Percentiles rank a stretch among this genome's conserved stretches.
phyloP scores from a whole-genome alignment of 2,797 vertebrate species.

The Gambelia wislizenii region DNA sequence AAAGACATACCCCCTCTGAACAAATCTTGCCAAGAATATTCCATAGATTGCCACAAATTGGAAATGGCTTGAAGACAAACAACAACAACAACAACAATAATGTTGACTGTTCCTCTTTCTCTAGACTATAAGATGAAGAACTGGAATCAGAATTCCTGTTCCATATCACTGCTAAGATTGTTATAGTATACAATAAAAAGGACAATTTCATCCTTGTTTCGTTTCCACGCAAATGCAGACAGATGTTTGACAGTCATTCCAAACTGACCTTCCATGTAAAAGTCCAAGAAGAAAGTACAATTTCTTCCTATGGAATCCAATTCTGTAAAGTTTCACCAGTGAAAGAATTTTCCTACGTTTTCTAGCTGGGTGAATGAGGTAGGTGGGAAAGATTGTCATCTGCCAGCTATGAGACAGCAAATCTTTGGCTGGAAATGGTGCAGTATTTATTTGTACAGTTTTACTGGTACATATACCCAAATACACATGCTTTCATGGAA shows the following conservation, averaged over 20 bases:
- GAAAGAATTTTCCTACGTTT: neutral
- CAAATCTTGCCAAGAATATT: too few species aligned
- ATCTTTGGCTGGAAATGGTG: constrained; percentile 49
- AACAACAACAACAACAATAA: neutral
- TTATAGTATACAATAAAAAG: too few species aligned
- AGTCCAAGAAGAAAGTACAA: neutral
- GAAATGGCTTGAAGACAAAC: too few species aligned
- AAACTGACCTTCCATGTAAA: neutral
- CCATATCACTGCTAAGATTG: too few species aligned
- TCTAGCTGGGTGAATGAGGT: too few species aligned
- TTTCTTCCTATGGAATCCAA: constrained; percentile 2
- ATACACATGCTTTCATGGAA: constrained; percentile 74
- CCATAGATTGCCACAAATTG: too few species aligned
- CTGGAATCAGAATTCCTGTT: neutral
- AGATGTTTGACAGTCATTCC: neutral
- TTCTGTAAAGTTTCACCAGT: constrained; percentile 24
- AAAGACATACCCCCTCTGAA: too few species aligned
- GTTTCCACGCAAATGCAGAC: neutral
- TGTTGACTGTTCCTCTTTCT: neutral
- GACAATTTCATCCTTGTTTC: neutral
- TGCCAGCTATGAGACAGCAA: constrained; percentile 38
- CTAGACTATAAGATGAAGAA: neutral
- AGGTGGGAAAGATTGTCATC: neutral
- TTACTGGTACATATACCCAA: constrained; percentile 69
- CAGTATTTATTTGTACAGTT: constrained; percentile 70